Conservation (phyloP, 2,888 invertebrate genomes). For the Apodemia mormo region DNA sequence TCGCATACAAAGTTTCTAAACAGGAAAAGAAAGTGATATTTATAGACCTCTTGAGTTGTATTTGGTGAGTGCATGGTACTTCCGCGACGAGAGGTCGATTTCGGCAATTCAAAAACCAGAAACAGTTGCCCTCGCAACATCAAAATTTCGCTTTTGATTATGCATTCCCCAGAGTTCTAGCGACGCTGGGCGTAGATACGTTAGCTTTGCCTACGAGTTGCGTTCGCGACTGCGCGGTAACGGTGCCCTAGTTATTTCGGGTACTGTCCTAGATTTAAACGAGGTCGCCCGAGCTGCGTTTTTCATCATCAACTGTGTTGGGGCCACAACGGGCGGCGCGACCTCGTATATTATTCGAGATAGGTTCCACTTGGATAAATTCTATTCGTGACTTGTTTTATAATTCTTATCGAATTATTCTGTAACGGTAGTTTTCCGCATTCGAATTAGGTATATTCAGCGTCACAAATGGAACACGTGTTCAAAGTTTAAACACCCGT, state of each 20-base stretch:
- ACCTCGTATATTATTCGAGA: conserved; percentile 56
- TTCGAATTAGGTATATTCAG: conserved; percentile 20
- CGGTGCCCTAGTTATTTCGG: conserved; percentile 78
- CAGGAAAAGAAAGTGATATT: conserved; percentile 24
- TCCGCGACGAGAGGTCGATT: conserved; percentile 61
- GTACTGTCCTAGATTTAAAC: conserved; percentile 73
- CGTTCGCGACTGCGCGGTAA: conserved; percentile 73
- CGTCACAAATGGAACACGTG: conserved; percentile 20
- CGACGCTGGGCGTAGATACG: conserved; percentile 45
- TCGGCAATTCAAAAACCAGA: conserved; percentile 50
- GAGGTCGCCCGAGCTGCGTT: conserved; percentile 69
- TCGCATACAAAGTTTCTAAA: not conserved
- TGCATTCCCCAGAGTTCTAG: conserved; percentile 42
- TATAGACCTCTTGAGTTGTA: conserved; percentile 24
- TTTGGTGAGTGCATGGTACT: conserved; percentile 44
- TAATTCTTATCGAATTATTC: conserved; percentile 39
- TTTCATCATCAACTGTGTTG: conserved; percentile 73
- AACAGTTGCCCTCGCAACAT: conserved; percentile 34
- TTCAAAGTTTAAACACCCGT: conserved; percentile 20
- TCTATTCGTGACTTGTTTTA: conserved; percentile 42
- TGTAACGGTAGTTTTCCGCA: conserved; percentile 39
- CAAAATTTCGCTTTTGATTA: not conserved
- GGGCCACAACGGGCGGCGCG: conserved; percentile 68
- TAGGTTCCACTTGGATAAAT: conserved; percentile 40
- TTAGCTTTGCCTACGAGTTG: conserved; percentile 56